phyloP scores from a whole-genome alignment of 2,888 invertebrate genomes.

The Scaptomyza parva region DNA sequence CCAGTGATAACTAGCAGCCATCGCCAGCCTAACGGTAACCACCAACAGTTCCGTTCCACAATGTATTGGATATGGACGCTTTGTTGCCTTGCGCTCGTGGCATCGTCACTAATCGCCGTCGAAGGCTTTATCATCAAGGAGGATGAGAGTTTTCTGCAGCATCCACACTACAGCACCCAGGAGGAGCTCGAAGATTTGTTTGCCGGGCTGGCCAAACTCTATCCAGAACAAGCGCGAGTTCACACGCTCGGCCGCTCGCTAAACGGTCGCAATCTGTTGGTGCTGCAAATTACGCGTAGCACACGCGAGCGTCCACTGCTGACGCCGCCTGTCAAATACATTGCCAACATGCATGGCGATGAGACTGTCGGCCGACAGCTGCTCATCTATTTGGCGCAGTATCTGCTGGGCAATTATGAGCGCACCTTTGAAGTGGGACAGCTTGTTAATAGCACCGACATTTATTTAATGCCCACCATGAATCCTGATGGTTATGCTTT shows the following conservation, averaged over 20 bases:
- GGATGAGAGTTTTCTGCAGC: slow-evolving; percentile 87
- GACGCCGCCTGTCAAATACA: slow-evolving; percentile 96
- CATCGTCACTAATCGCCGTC: slow-evolving; percentile 30
- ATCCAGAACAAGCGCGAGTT: slow-evolving; percentile 89
- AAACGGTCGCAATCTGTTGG: slow-evolving; percentile 91
- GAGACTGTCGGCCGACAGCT: slow-evolving; percentile 95
- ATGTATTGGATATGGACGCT: slow-evolving; percentile 37
- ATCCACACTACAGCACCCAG: slow-evolving; percentile 89
- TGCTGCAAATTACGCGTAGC: slow-evolving; percentile 90
- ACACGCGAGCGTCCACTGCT: slow-evolving; percentile 86
- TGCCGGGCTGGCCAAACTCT: slow-evolving; percentile 87
- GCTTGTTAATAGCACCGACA: slow-evolving; percentile 94
- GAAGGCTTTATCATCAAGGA: slow-evolving; percentile 78
- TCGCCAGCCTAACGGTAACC: slow-evolving; percentile 36
- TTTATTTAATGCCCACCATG: slow-evolving; percentile 98
- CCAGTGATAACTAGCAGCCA: slow-evolving; percentile 67
- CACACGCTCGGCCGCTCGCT: slow-evolving; percentile 94
- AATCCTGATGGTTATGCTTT: slow-evolving; percentile 98
- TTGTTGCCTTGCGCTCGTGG: slow-evolving; percentile 20
- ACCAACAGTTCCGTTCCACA: slow-evolving; percentile 15
- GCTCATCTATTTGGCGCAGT: slow-evolving; percentile 92
- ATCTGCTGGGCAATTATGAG: slow-evolving; percentile 92
- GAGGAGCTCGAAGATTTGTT: slow-evolving; percentile 89
- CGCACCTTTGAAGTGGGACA: slow-evolving; percentile 89
- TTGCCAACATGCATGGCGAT: slow-evolving; percentile 99